A percentile compares a stretch with the other conserved stretches of the same genome.
Evolutionary conservation across 2,888 invertebrate genomes (phyloP).

Genomic region (Brenthis ino): DNA sequence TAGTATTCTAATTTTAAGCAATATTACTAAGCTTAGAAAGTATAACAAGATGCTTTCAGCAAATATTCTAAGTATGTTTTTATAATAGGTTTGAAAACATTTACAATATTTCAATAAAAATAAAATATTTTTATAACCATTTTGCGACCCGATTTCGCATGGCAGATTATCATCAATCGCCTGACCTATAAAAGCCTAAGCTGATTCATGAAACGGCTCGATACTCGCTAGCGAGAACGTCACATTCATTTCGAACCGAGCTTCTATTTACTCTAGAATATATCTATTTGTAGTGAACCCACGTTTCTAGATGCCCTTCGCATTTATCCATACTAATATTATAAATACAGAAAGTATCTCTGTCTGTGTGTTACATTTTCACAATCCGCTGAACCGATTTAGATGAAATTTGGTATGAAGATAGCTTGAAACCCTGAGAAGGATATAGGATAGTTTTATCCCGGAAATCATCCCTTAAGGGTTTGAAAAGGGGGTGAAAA

Average conservation of each 20-base stretch:
- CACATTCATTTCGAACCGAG: background rate
- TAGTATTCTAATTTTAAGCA: no score
- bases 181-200: constrained; percentile 15
- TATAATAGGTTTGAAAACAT: background rate
- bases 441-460: no score
- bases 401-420: no score
- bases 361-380: no score
- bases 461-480: no score
- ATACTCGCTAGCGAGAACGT: background rate
- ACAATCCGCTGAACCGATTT: no score
- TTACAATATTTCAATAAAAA: constrained; percentile 1
- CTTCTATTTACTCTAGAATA: no score
- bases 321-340: background rate
- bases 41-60: background rate
- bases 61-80: background rate
- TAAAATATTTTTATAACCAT: constrained; percentile 5
- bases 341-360: background rate
- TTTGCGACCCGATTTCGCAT: constrained; percentile 8
- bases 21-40: background rate
- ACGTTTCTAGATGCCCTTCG: background rate
- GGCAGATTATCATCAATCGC: constrained; percentile 12
- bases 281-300: no score
- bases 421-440: no score
- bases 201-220: background rate
- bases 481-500: no score